These are phyloP conservation scores for Dione vanillae DNA, from an alignment of 2,888 invertebrate genomes.

Conservation along the genomic window DNA sequence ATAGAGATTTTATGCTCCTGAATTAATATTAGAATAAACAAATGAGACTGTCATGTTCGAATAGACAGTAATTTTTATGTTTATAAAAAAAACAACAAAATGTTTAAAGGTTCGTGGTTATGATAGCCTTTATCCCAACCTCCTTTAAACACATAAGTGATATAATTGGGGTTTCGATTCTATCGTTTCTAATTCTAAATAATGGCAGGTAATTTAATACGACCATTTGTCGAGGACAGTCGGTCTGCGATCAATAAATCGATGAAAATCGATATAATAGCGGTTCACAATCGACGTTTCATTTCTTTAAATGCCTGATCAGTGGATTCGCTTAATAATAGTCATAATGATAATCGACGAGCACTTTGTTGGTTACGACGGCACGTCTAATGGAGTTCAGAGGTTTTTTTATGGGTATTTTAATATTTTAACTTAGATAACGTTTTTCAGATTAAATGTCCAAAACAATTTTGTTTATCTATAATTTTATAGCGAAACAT, in stretches of 20 bases:
- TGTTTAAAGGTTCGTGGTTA: conserved; percentile 64
- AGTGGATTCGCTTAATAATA: conserved; percentile 80
- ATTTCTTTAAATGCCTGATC: conserved; percentile 84
- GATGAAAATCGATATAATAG: conserved; percentile 81
- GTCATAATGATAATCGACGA: conserved; percentile 78
- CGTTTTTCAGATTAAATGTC: conserved; percentile 4
- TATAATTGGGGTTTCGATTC: conserved; percentile 82
- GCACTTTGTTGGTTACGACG: conserved; percentile 62
- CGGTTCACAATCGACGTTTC: conserved; percentile 79
- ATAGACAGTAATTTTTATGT: conserved; percentile 20
- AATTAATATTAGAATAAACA: conserved; percentile 39
- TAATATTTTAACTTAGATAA: conserved; percentile 19
- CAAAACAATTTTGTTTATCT: conserved; percentile 9
- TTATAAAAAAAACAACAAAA: conserved; percentile 33
- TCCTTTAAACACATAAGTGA: conserved; percentile 84
- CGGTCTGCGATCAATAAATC: conserved; percentile 84
- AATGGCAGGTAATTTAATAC: conserved; percentile 81
- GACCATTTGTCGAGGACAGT: conserved; percentile 83
- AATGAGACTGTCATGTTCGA: conserved; percentile 45
- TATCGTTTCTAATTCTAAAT: conserved; percentile 83
- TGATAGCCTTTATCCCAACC: conserved; percentile 75
- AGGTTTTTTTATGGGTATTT: conserved; percentile 24
- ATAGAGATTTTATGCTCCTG: conserved; percentile 32
- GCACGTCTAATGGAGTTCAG: conserved; percentile 46
- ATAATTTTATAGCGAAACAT: not conserved